Conservation (phyloP, 1,140 invertebrate species). For the Zaprionus camerounensis region DNA sequence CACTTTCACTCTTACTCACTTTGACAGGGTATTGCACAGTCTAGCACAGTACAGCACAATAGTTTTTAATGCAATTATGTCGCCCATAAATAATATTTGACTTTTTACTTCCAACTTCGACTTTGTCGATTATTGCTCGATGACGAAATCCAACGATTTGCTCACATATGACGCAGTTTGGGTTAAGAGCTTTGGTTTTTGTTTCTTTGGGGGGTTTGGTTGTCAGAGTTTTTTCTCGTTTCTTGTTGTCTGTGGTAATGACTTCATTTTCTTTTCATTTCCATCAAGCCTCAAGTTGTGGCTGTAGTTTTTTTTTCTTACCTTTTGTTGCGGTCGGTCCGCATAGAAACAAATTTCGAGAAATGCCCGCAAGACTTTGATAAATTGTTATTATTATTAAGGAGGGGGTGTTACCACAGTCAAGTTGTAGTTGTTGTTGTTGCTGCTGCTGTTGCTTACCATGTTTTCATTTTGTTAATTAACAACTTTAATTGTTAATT, state of each 20-base stretch:
- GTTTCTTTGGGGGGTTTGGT: constrained; percentile 18
- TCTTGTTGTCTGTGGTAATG: constrained; percentile 68
- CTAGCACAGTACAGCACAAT: rapidly evolving
- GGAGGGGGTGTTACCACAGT: constrained; percentile 23
- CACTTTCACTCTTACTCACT: constrained; percentile 9
- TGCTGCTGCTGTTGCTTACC: not conserved
- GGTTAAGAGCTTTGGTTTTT: constrained; percentile 4
- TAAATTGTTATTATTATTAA: constrained; percentile 51
- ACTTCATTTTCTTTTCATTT: constrained; percentile 56
- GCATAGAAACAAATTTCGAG: constrained; percentile 49
- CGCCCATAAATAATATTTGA: constrained; percentile 45
- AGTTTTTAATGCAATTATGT: constrained; percentile 44
- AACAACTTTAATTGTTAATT: constrained; percentile 76
- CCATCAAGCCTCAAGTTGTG: constrained; percentile 37
- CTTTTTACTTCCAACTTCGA: constrained; percentile 19
- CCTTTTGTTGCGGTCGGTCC: constrained; percentile 37
- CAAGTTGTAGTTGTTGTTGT: not conserved
- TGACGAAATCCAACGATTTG: constrained; percentile 47
- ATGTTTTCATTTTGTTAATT: constrained; percentile 74
- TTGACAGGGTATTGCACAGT: not conserved
- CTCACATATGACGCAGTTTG: constrained; percentile 33
- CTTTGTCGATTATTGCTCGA: constrained; percentile 12
- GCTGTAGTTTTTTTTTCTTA: constrained; percentile 10
- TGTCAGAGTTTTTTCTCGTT: constrained; percentile 1
- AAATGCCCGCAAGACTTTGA: constrained; percentile 46